Evolutionary conservation across 2,888 invertebrate species (phyloP), one percentile per base, ranked within the genome.

Genomic region (Dromius quadrimaculatus): DNA sequence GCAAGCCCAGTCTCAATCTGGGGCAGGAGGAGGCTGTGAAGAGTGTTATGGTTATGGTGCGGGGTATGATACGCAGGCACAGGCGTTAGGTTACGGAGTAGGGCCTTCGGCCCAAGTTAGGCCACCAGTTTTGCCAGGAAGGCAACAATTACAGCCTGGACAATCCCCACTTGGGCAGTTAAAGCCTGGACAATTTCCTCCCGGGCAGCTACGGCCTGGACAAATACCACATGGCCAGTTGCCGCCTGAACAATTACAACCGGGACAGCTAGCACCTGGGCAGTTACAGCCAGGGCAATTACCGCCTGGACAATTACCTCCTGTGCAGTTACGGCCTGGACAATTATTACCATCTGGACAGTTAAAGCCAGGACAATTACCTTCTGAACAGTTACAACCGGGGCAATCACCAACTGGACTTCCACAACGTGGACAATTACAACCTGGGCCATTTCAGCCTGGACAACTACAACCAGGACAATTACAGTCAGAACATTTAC

Each of bases 1-100:
- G 0, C 93, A 93, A 84, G 94, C 94, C 0, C 94, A 94, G 82
- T 93, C 93, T 82, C 94, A 94, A 82, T 91, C 92, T 57, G 86
- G 89, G 71, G 88, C 89, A 61, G 87, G 88, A 57, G 86, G 85
- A 0, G 87, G 86, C 72, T 92, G 92, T 75, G 89, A 89, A n/a
- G 90, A 88, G 50, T 92, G 91, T 79, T 82, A 84, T 41, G 85
- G 84, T 50, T 80, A 81, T 74, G 78, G 13, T 15, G 38, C 36
- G 19, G 50, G 68, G 28, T 45, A 54, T 6, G 54, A 69, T 11
- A 36, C 59, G 28, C 68, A 62, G 45, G 34, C 15, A 2, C 63
- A 71, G 38, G 23, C 54, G 19, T 38, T 62, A 8, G 65, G 71
- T 23, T 50, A 62, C 17, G 64, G 54, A 38, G 28, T 62, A 6